Base-by-base conservation (phyloP, 2,113 vertebrate species). In the Chlorodrepanis virens region DNA sequence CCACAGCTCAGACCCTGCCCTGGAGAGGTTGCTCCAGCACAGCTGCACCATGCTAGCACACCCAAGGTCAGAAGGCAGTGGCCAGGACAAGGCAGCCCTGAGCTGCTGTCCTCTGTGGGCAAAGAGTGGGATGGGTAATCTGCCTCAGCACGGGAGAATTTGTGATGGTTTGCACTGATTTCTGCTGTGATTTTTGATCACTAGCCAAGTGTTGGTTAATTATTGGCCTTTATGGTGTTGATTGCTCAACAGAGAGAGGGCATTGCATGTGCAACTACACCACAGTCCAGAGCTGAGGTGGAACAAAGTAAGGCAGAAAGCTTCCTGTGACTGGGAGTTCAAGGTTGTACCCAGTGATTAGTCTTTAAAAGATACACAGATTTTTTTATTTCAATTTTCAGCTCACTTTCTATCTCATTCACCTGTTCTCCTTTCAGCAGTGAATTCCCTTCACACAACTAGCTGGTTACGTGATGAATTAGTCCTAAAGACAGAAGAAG, bases 161-260 rank as follows among this genome's bases (percentile, higher is more conserved):
- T 68, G 28, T 69, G 49, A 74, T 47, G 79, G 53, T 37, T 72
- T 39, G 50, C 49, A 37, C 52, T 29, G 69, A 61, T 59, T 85
- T 72, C 68, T 80, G 79, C 61, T 65, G 54, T 33, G 75, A 63
- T 61, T 95, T 91, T 67, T 59, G 35, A 81, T 52, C 83, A 29
- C 19, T 4, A 53, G 59, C 24, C 71, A 71, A 76, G 39, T 1
- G 3, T 20, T 76, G 53, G 80, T 84, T 86, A 92, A 93, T 71
- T 28, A 60, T 81, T 92, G 31, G 86, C 53, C 52, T 18, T 77
- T 78, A 64, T 52, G 42, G 49, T 8, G 11, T 5, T 44, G 49
- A 47, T 86, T 95, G 75, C 87, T 91, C 74, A 91, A 83, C 7
- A 70, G 6, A 45, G 61, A 68, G 67, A 2, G 6, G 67, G 45